phyloP scores from a whole-genome alignment of 23 tunicate species.

The Trididemnum miniatum region DNA sequence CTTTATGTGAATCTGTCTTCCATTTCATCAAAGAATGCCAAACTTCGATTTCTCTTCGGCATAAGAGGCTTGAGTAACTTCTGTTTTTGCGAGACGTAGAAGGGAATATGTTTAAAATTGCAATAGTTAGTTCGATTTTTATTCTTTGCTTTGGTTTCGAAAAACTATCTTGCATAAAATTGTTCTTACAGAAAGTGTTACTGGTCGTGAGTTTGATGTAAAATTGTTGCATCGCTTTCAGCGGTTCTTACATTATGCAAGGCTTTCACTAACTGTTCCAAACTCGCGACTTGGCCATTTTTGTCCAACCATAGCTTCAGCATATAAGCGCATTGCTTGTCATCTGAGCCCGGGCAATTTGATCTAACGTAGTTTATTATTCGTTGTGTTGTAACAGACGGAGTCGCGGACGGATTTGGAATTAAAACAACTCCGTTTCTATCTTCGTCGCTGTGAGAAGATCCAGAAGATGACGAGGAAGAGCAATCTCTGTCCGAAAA shows the following conservation, averaged over 20 bases:
- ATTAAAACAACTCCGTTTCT: background rate
- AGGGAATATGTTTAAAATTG: too few species aligned
- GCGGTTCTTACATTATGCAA: slow-evolving; percentile 19
- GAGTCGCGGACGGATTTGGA: background rate
- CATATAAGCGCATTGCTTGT: slow-evolving; percentile 67
- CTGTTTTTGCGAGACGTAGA: too few species aligned
- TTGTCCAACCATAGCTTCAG: slow-evolving; percentile 62
- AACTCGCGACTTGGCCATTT: slow-evolving; percentile 57
- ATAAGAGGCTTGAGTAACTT: too few species aligned
- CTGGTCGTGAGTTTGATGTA: too few species aligned
- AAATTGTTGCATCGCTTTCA: too few species aligned
- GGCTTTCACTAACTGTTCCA: slow-evolving; percentile 47
- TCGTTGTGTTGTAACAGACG: background rate
- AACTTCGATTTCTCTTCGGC: too few species aligned
- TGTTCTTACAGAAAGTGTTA: too few species aligned
- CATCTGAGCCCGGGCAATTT: slow-evolving; percentile 33
- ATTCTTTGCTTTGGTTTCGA: too few species aligned
- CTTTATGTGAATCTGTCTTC: too few species aligned
- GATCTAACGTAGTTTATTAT: slow-evolving; percentile 46
- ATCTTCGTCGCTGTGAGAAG: slow-evolving; percentile 40
- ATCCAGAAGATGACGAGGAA: slow-evolving; percentile 40
- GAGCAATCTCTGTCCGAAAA: slow-evolving; percentile 40
- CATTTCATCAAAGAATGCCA: too few species aligned
- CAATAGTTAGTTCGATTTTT: too few species aligned
- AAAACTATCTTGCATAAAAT: too few species aligned